Conservation (phyloP, 2,113 vertebrate species). For the Dissostichus mawsoni region DNA sequence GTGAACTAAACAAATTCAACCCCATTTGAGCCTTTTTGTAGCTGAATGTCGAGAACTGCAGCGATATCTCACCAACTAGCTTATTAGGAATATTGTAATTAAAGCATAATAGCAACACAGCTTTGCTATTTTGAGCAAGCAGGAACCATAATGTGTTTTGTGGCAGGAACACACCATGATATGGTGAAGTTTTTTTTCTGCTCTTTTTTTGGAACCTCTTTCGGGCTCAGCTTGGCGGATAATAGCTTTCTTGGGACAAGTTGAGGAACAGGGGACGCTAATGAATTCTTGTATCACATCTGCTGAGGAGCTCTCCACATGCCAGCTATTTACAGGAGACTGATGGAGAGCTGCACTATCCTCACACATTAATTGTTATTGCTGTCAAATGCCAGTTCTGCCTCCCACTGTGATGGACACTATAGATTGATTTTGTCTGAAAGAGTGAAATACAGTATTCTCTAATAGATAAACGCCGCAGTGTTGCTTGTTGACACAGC, state of each 20-base stretch:
- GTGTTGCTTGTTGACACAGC: not conserved
- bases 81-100: slow-evolving; percentile 2
- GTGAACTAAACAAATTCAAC: no score
- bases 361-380: slow-evolving; percentile 76
- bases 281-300: slow-evolving; percentile 79
- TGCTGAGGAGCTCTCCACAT: slow-evolving; percentile 73
- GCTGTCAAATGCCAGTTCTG: slow-evolving; percentile 73
- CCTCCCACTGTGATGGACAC: slow-evolving; percentile 62
- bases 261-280: slow-evolving; percentile 70
- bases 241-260: slow-evolving; percentile 75
- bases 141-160: slow-evolving; percentile 3
- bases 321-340: slow-evolving; percentile 77
- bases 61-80: not conserved
- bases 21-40: not conserved
- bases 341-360: slow-evolving; percentile 72
- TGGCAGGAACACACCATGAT: slow-evolving; percentile 9
- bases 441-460: slow-evolving; percentile 39
- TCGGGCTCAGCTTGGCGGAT: slow-evolving; percentile 59
- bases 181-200: not conserved
- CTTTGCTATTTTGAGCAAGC: not conserved
- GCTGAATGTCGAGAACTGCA: slow-evolving; percentile 25
- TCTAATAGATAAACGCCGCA: slow-evolving; percentile 5
- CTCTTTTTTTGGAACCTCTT: slow-evolving; percentile 29
- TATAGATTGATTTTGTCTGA: slow-evolving; percentile 63
- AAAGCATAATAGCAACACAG: not conserved